Evolutionary conservation across 2,797 vertebrate genomes (phyloP).

Genomic region (Danio albolineatus): DNA sequence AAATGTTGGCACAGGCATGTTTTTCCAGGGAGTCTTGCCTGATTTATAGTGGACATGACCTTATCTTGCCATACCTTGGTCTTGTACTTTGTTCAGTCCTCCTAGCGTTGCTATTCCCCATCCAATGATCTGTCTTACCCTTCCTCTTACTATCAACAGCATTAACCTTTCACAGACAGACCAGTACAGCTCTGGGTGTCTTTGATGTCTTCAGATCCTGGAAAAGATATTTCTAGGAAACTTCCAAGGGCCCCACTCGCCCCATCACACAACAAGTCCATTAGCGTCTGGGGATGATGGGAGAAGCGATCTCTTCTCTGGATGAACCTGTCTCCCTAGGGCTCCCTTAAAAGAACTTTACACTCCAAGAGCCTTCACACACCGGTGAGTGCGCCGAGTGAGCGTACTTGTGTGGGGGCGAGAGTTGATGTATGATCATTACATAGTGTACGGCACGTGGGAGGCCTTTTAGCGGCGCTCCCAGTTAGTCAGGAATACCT

Average conservation of each 20-base stretch:
- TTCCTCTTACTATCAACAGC: slow-evolving; percentile 53
- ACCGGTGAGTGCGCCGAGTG: slow-evolving; percentile 52
- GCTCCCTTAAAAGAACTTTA: slow-evolving; percentile 62
- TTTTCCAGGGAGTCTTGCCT: neutral
- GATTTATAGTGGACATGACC: slow-evolving; percentile 51
- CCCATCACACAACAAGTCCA: slow-evolving; percentile 56
- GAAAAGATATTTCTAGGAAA: slow-evolving; percentile 59
- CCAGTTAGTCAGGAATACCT: slow-evolving; percentile 45
- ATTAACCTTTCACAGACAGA: slow-evolving; percentile 71
- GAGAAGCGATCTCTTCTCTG: slow-evolving; percentile 47
- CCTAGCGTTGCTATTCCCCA: slow-evolving; percentile 47
- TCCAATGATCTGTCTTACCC: slow-evolving; percentile 57
- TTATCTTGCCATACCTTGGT: slow-evolving; percentile 47
- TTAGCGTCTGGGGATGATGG: slow-evolving; percentile 43
- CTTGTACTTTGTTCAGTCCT: slow-evolving; percentile 23
- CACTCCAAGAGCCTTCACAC: slow-evolving; percentile 65
- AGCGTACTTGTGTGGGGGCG: neutral
- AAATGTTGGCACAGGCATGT: neutral
- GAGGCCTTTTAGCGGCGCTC: slow-evolving; percentile 39
- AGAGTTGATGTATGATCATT: slow-evolving; percentile 38
- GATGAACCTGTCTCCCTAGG: slow-evolving; percentile 53
- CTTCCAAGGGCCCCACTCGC: slow-evolving; percentile 56
- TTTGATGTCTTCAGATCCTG: slow-evolving; percentile 31
- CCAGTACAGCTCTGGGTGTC: slow-evolving; percentile 49
- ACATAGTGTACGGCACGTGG: slow-evolving; percentile 37